Evolutionary conservation across 2,113 vertebrate genomes (phyloP).

Genomic region (Apeltes quadracus): DNA sequence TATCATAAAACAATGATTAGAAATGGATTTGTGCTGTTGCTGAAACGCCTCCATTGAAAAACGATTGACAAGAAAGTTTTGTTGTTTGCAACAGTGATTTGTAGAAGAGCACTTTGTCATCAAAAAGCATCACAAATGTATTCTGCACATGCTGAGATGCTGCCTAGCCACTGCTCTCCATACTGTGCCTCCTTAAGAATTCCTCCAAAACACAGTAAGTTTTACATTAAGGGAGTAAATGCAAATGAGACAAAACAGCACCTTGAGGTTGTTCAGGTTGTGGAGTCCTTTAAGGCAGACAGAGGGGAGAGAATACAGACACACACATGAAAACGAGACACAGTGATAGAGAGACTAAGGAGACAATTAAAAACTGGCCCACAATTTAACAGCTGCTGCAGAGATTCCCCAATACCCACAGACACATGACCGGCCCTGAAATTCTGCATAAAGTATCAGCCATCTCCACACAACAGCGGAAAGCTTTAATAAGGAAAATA

Average conservation of each 20-base stretch:
- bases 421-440: background rate
- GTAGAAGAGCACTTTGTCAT: background rate
- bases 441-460: background rate
- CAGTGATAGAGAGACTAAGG: constrained; percentile 12
- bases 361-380: constrained; percentile 2
- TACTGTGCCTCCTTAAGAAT: background rate
- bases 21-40: background rate
- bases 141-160: background rate
- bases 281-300: background rate
- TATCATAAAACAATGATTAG: background rate
- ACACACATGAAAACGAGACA: background rate
- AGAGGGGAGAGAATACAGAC: background rate
- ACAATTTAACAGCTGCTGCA: constrained; percentile 32
- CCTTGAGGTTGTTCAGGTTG: background rate
- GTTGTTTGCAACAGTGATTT: background rate
- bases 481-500: background rate
- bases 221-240: constrained; percentile 3
- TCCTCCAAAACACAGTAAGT: background rate
- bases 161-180: background rate
- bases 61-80: background rate
- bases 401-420: constrained; percentile 22
- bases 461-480: background rate
- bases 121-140: background rate
- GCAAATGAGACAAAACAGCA: constrained; percentile 6
- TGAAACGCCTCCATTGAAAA: background rate